A percentile compares a stretch with the other conserved stretches of the same genome.
These are phyloP conservation scores for Neolamprologus falcicula DNA, from an alignment of 2,113 vertebrate genomes.

Conservation along the genomic window DNA sequence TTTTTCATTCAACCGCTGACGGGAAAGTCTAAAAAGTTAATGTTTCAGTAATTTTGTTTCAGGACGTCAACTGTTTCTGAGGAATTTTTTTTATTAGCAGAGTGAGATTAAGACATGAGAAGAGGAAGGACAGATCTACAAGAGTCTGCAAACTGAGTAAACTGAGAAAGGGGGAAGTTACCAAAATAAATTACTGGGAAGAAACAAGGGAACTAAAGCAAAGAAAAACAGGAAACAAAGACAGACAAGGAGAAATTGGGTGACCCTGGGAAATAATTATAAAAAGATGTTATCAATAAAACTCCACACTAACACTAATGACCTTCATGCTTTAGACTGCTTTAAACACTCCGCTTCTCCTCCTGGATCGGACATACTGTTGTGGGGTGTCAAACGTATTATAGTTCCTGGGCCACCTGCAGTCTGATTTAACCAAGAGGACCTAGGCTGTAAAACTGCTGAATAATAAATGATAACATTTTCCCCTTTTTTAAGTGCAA, in stretches of 20 bases:
- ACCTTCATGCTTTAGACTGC: neutral
- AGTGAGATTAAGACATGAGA: accelerated
- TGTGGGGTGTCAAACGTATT: neutral
- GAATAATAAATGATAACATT: neutral
- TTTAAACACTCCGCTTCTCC: neutral
- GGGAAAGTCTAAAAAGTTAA: accelerated
- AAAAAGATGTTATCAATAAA: neutral
- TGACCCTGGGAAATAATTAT: neutral
- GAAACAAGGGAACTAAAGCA: neutral
- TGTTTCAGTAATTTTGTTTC: neutral
- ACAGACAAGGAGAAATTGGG: neutral
- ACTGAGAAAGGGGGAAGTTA: neutral
- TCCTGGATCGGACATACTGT: accelerated
- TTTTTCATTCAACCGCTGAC: neutral
- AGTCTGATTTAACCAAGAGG: neutral
- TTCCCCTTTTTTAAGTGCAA: neutral
- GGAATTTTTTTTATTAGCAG: neutral
- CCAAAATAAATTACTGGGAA: neutral
- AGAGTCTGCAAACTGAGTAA: neutral
- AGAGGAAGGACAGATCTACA: neutral
- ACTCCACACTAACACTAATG: neutral
- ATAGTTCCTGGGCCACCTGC: neutral
- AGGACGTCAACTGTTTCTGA: neutral
- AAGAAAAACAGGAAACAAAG: neutral
- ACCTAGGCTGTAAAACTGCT: neutral